Percentiles rank a stretch among this genome's conserved stretches.
Evolutionary conservation across 1,140 invertebrate genomes (phyloP).

Genomic region (Probaryconus sp.): DNA sequence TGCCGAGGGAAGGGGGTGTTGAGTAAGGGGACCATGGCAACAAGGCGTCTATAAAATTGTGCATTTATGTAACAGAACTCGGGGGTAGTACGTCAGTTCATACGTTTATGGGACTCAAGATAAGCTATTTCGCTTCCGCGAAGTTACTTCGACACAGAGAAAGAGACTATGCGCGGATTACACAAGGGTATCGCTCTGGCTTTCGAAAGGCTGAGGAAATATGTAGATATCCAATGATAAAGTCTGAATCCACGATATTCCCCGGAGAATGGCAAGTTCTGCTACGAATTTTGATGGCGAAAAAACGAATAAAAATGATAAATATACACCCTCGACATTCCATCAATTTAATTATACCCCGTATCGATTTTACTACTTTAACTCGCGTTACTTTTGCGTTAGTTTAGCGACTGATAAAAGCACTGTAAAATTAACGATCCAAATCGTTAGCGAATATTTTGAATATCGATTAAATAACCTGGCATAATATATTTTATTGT

Average conservation of each 20-base stretch:
- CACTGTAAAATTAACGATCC: no score
- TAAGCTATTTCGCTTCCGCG: conserved; percentile 52
- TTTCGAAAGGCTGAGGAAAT: conserved; percentile 39
- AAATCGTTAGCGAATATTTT: no score
- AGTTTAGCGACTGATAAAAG: no score
- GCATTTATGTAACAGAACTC: conserved; percentile 13
- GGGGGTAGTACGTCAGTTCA: conserved; percentile 27
- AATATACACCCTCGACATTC: no score
- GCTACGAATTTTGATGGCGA: conserved; percentile 16
- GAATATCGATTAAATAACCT: no score
- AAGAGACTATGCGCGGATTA: conserved; percentile 36
- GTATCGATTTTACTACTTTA: no score
- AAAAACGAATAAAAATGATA: conserved; percentile 13
- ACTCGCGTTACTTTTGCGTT: no score
- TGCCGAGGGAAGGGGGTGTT: no score
- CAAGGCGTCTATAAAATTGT: conserved; percentile 21
- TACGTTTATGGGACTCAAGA: conserved; percentile 44
- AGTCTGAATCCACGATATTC: conserved; percentile 24
- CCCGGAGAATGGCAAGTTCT: conserved; percentile 19
- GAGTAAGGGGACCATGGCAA: no score
- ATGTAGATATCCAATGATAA: conserved; percentile 47
- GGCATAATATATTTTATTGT: no score
- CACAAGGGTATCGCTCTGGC: conserved; percentile 32
- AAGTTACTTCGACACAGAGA: conserved; percentile 45
- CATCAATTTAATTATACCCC: no score